These are phyloP conservation scores for Limnephilus auricula DNA, from an alignment of 2,888 invertebrate species.

Conservation along the genomic window DNA sequence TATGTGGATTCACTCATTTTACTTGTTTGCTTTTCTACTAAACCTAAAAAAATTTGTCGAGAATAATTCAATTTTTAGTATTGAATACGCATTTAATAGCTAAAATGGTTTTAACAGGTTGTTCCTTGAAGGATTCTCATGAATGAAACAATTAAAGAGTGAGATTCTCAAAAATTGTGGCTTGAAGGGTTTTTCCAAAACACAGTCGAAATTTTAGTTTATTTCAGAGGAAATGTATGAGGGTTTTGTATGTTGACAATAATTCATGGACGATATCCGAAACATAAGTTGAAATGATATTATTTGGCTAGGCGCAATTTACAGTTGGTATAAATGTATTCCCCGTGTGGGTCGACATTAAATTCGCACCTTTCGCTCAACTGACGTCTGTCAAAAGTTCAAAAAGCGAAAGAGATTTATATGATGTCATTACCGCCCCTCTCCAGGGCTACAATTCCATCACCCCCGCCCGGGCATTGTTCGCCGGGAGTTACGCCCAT, in stretches of 20 bases:
- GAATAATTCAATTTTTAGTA: too few species aligned
- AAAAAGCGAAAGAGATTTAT: slow-evolving; percentile 46
- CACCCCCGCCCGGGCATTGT: neutral
- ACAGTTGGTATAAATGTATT: neutral
- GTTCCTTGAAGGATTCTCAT: too few species aligned
- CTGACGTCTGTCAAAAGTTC: slow-evolving; percentile 42
- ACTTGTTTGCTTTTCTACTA: too few species aligned
- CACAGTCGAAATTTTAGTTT: neutral
- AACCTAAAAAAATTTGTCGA: too few species aligned
- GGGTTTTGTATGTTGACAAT: neutral
- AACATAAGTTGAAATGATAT: neutral
- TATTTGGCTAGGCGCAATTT: neutral
- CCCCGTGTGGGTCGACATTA: neutral
- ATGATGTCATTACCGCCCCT: slow-evolving; percentile 30
- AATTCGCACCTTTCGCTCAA: slow-evolving; percentile 4
- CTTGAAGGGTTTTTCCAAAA: too few species aligned
- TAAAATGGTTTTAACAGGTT: too few species aligned
- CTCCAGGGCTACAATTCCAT: neutral
- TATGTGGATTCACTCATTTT: too few species aligned
- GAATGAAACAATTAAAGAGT: too few species aligned
- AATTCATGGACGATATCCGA: neutral
- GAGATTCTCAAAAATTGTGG: too few species aligned
- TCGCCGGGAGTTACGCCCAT: neutral
- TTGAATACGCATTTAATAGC: too few species aligned
- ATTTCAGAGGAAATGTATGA: neutral